Base-by-base conservation (phyloP, 2,797 vertebrate species). In the Tapera naevia region DNA sequence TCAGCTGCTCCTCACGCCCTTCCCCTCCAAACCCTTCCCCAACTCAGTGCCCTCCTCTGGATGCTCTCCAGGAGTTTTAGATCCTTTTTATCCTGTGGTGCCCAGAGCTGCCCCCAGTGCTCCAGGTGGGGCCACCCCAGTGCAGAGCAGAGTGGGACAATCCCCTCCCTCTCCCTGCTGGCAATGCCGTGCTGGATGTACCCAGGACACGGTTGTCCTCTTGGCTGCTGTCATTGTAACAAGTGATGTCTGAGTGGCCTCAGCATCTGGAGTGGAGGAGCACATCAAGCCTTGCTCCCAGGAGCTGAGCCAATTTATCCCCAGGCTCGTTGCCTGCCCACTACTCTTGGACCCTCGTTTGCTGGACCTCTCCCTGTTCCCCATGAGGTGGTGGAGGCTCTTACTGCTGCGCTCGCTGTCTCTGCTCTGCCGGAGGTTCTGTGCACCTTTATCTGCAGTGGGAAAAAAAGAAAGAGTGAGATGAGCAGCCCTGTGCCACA, bases 351-450 rank as follows among this genome's bases (percentile, higher is more conserved):
- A 67, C 15, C 35, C 58, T 39, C 5, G 1, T n/a, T n/a, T 39
- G 39, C 61, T 28, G 17, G 32, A 17, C 6, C 19, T 48, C 35
- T 27, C 32, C 53, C 27, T 12, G 4, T 37, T 51, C 61, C 76
- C 45, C 22, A 28, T 0, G 2, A 56, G 10, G 33, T 35, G 23
- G 14, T 1, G 28, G 28, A 48, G 37, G 3, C n/a, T 19, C 82
- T 91, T 39, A 80, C 81, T 16, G 9, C 4, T 9, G 11, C 0
- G 1, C 8, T 14, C 25, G 8, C 10, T 27, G 22, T 13, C 56
- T 66, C 3, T 13, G 19, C 27, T 54, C 32, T 1, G 1, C 23
- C 4, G 32, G 10, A 2, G 4, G 9, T 32, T 45, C 39, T 5
- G 10, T 84, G 45, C 25, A 2, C 19, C 28, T 67, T 30, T 24